Evolutionary conservation across 2,113 vertebrate species (phyloP).

Genomic region (Boulengeromyrus knoepffleri): DNA sequence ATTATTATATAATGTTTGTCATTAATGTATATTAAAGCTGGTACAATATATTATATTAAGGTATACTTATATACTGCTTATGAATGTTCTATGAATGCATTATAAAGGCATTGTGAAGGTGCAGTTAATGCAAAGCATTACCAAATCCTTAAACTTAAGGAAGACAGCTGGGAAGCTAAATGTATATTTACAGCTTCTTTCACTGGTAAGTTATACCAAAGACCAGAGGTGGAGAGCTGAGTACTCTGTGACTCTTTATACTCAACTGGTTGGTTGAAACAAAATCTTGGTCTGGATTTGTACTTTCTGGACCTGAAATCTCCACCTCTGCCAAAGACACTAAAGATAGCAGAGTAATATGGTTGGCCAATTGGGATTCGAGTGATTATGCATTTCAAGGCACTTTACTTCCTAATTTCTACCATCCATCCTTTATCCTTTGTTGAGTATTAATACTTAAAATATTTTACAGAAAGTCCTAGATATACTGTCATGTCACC

Average conservation of each 20-base stretch:
- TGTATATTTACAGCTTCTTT: neutral
- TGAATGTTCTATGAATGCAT: neutral
- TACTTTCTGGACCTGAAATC: too few species aligned
- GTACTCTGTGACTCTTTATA: too few species aligned
- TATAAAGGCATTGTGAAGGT: neutral
- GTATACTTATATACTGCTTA: neutral
- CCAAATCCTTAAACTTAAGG: neutral
- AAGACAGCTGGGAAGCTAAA: neutral
- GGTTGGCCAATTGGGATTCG: neutral
- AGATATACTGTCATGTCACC: neutral
- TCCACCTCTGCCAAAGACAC: neutral
- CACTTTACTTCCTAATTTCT: neutral
- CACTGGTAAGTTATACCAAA: neutral
- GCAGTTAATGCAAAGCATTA: neutral
- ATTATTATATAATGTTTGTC: too few species aligned
- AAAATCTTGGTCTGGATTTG: too few species aligned
- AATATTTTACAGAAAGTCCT: neutral
- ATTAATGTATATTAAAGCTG: neutral
- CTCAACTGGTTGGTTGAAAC: too few species aligned
- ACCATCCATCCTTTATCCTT: neutral
- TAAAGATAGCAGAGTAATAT: neutral
- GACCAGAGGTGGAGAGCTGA: neutral
- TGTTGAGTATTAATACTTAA: neutral
- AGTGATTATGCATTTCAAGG: neutral
- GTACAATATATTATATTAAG: neutral